Evolutionary conservation across 1,140 invertebrate species (phyloP), one percentile per base, ranked within the genome.

Genomic region (Drosophila sucinea): DNA sequence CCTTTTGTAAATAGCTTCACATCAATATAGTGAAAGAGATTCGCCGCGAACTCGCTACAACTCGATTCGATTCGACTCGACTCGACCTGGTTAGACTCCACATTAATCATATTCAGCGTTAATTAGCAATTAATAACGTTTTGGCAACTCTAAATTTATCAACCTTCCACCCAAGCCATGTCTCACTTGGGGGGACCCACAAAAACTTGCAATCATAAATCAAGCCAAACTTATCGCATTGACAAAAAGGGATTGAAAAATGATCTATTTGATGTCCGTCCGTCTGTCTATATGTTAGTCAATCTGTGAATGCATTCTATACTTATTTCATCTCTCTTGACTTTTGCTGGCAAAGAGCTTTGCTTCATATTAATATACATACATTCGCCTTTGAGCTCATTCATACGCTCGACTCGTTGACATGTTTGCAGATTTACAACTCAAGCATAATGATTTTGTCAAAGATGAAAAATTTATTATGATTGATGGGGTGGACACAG

Each of bases 121-220:
- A 89, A 87, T 89, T 89, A 89, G 80, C 80, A 87, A 89, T 89
- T 89, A 89, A 89, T 89, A 78, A 84, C 75, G 77, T 77, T 83
- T 76, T 75, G 65, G 73, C 80, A 80, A 73, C 68, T 87, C 67
- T 74, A 87, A 87, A 80, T 87, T 87, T 87, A 81, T 79, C 70
- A 73, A 17, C n/a, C 44, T 47, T 6, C 17, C 44, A 5, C 23
- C 17, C 23, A n/a, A 6, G 67, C 63, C 56, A 27, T 66, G 40
- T 27, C 11, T 33, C 27, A 38, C 29, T 44, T 54, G 62, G 56
- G n/a, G n/a, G n/a, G n/a, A n/a, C 64, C 58, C 33, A 58, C 47
- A 56, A 73, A 73, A 73, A 78, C 78, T 77, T 66, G 67, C 56
- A 56, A 67, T 66, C 61, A 81, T 81, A 77, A 85, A 81, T 84